These are phyloP conservation scores for Hirundichthys speculiger DNA, from an alignment of 2,113 vertebrate genomes.

Conservation along the genomic window DNA sequence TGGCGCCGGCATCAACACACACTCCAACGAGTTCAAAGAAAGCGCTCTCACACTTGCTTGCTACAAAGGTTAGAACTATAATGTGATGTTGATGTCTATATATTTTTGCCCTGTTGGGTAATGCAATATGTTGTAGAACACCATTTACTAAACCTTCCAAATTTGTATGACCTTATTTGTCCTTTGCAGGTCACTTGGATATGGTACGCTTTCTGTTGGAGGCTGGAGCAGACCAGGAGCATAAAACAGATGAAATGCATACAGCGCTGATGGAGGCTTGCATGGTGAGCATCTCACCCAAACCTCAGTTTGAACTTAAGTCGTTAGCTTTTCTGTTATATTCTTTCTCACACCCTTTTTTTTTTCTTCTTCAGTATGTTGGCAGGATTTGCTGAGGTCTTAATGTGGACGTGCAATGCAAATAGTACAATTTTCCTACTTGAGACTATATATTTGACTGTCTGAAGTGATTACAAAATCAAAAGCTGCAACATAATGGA, in stretches of 20 bases:
- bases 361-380: not conserved
- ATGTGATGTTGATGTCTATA: not conserved
- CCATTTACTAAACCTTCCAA: not conserved
- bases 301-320: constrained; percentile 14
- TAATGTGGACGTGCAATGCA: too few relatives aligned
- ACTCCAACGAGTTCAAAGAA: constrained; percentile 99
- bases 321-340: not conserved
- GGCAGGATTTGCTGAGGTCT: not conserved
- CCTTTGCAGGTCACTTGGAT: constrained; percentile 92
- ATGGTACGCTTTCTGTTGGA: constrained; percentile 99
- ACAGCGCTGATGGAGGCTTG: constrained; percentile 99
- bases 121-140: not conserved
- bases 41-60: constrained; percentile 98
- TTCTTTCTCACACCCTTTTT: not conserved
- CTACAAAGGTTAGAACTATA: constrained; percentile 90
- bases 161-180: not conserved
- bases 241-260: constrained; percentile 99
- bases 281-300: constrained; percentile 90
- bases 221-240: constrained; percentile 98
- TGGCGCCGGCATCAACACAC: constrained; percentile 98
- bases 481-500: too few relatives aligned
- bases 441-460: too few relatives aligned
- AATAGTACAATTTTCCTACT: too few relatives aligned
- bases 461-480: too few relatives aligned
- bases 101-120: not conserved